Evolutionary conservation across 2,797 vertebrate genomes (phyloP).

Genomic region (Oceanodroma leucorhoa): DNA sequence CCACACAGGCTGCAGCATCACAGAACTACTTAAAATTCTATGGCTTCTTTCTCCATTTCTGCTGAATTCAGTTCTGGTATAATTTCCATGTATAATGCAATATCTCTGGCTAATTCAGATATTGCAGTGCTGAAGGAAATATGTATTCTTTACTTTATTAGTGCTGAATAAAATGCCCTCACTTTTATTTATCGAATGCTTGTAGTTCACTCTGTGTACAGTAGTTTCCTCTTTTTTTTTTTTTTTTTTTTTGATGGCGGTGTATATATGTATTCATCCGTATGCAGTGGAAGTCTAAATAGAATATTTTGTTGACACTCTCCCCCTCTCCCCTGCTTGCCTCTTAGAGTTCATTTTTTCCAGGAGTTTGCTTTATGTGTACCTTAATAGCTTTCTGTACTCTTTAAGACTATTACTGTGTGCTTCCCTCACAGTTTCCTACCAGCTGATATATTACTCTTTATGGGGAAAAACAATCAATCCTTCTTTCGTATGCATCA

Average conservation of each 20-base stretch:
- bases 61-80: slow-evolving; percentile 9
- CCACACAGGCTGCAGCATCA: background rate
- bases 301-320: background rate
- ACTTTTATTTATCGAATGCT: background rate
- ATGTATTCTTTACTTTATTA: background rate
- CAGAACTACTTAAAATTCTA: slow-evolving; percentile 41
- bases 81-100: slow-evolving; percentile 13
- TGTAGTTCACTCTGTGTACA: background rate
- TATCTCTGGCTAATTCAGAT: slow-evolving; percentile 20
- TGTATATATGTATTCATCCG: background rate
- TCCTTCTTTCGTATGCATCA: background rate
- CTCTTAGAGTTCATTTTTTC: background rate
- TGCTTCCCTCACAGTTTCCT: background rate
- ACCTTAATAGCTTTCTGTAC: background rate
- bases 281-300: background rate
- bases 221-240: background rate
- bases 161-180: background rate
- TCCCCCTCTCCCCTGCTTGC: background rate
- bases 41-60: background rate
- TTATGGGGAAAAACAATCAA: background rate
- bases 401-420: background rate
- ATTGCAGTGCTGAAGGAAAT: background rate
- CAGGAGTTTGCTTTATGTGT: background rate
- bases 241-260: background rate
- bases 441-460: background rate